Base-by-base conservation (phyloP, 1,140 invertebrate genomes). In the Euura saliciscinereae region DNA sequence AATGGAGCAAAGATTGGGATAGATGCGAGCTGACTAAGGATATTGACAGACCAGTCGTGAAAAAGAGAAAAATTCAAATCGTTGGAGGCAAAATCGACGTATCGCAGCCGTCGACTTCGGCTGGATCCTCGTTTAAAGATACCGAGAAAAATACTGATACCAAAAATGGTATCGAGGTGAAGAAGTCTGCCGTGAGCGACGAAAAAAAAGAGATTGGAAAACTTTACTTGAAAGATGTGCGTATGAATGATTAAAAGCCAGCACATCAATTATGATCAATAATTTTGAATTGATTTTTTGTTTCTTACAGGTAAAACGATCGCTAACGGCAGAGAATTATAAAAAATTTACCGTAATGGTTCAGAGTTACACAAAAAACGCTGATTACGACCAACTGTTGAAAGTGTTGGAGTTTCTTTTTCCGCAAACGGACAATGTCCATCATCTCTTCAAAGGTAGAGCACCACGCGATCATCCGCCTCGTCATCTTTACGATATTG, bases 391-490 rank as follows among this genome's bases (percentile, higher is more conserved):
- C 2, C 77, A 84, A 44, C 85, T 93, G 71, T 79, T 91, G 65
- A 75, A 80, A 69, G 81, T 83, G 44, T 81, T 93, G 45, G 84
- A 87, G 73, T 78, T 78, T 71, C 79, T 92, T 65, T 89, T 93
- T 76, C 80, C 89, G 7, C 70, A 70, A 43, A 85, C 88, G 73
- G 86, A 82, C 65, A 84, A 87, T 73, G 74, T 89, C 66, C 88
- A 88, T 73, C 90, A 92, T 83, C 87, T 94, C 72, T 88, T 93
- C 65, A 85, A 85, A 77, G 91, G 90, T 74, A 90, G 42, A 67
- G 2, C 8, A 11, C 28, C 28, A 28, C 28, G 28, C 28, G 28
- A 28, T 28, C 0, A 28, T 28, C 1, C 28, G 28, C 28, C 28
- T 28, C 28, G 28, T 28, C 28, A 28, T 28, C 28, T 28, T 28